Evolutionary conservation across 2,797 vertebrate genomes (phyloP).

Genomic region (Odontamblyopus rebecca): DNA sequence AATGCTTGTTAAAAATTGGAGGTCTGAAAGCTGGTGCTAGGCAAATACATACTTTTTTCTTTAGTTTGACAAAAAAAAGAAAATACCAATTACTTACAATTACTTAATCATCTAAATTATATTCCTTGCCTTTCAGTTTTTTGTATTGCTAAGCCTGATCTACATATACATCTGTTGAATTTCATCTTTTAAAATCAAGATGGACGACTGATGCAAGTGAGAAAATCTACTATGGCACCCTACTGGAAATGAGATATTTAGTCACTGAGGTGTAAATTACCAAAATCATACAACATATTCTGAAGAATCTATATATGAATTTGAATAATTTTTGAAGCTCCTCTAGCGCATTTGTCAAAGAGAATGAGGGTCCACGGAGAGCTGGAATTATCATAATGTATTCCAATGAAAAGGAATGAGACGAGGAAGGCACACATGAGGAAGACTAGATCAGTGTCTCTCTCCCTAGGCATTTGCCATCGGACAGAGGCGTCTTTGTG

Average conservation of each 20-base stretch:
- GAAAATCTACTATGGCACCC: slow-evolving; percentile 25
- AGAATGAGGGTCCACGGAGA: slow-evolving; percentile 51
- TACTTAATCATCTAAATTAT: too few species aligned
- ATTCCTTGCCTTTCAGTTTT: too few species aligned
- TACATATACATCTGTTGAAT: not conserved
- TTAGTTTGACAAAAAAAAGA: too few species aligned
- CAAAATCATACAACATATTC: slow-evolving; percentile 31
- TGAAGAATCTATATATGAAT: slow-evolving; percentile 34
- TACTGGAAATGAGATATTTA: slow-evolving; percentile 10
- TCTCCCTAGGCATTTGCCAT: slow-evolving; percentile 57
- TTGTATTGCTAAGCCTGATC: not conserved
- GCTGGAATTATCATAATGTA: slow-evolving; percentile 65
- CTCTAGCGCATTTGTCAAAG: slow-evolving; percentile 36
- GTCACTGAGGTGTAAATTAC: slow-evolving; percentile 26
- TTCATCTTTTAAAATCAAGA: slow-evolving; percentile 26
- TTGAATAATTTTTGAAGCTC: slow-evolving; percentile 50
- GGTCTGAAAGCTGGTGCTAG: too few species aligned
- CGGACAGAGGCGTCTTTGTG: slow-evolving; percentile 65
- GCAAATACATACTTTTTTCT: too few species aligned
- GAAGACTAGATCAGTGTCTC: slow-evolving; percentile 58
- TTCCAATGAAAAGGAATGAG: slow-evolving; percentile 53
- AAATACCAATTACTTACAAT: too few species aligned
- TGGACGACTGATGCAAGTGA: slow-evolving; percentile 12
- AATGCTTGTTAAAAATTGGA: not conserved
- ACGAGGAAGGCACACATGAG: slow-evolving; percentile 53